Evolutionary conservation across 2,888 invertebrate genomes (phyloP), one percentile per base, ranked within the genome.

Genomic region (Acleris sparsana): DNA sequence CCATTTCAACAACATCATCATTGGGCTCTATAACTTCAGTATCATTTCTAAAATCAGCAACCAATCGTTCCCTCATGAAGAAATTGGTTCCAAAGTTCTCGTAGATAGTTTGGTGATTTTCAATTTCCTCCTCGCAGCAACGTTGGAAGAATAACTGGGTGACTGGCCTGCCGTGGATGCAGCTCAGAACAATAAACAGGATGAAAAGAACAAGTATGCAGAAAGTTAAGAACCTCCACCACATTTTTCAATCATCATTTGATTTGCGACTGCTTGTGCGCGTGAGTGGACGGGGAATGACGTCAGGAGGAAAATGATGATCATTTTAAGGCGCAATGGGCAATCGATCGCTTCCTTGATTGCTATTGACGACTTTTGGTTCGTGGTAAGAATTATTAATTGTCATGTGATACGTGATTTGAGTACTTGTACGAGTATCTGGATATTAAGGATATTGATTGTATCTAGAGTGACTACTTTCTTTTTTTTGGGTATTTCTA

Each of bases 141-240:
- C 86, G 80, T 22, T 83, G 83, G 66, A 89, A 88, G 69, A 88
- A 87, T 0, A 89, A 69, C 57, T 88, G 82, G 0, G 84, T 74
- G 0, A 84, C 87, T 1, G 91, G 89, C 17, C 88, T 70, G 0
- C 88, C 85, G 29, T 88, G 85, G 0, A 91, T 84, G 39, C 86
- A 85, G 67, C 84, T 87, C 3, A 89, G 43, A 0, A 91, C 88
- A 0, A 88, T 76, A 20, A 89, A 83, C 5, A 91, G 71, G 0
- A 89, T 80, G 0, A 90, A 63, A 2, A 86, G 82, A 0, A 89
- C 88, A 5, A 92, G 71, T 0, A 89, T 67, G 61, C 91, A 92
- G 67, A 92, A 92, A 0, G 84, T 85, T 3, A 91, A 63, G 48
- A 90, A 80, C 60, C 91, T 74, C 73, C 89, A 87, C 91, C 87